Base-by-base conservation (phyloP, 2,113 vertebrate species). In the Salminus brasiliensis region DNA sequence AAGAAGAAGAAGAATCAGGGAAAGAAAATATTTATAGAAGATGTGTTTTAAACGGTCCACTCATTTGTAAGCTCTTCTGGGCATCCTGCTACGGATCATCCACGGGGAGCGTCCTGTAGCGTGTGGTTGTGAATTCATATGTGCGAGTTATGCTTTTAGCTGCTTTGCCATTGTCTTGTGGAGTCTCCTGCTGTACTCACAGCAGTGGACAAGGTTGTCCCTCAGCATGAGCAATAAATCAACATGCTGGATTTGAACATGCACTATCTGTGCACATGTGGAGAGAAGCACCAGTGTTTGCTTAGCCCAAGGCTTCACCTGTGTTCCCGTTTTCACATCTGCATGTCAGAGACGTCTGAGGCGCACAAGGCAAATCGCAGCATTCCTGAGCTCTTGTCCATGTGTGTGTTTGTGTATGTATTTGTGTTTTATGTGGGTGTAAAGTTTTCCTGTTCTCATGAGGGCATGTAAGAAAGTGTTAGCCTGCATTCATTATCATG, bases 241-340 rank as follows among this genome's bases (percentile, higher is more conserved):
- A 23, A 55, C n/a, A 25, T 11, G 21, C 23, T 1, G 52, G n/a
- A 2, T 55, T 55, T 55, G 52, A 21, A 47, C 45, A 13, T 47
- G 4, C 39, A 4, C 39, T 41, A 10, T 41, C 5, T 41, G 39
- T 41, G 2, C 13, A 13, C 45, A 39, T 39, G 36, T 39, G 36
- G 36, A 27, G 23, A 25, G 23, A 1, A 25, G 55, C 27, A 62
- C 27, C 11, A 30, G 29, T 13, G 55, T 23, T 70, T 27, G 15
- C 36, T 72, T 79, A 79, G 62, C 62, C n/a, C n/a, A 53, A 66
- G 47, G 47, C 34, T 49, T 72, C n/a, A 29, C 68, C 77, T 79
- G n/a, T n/a, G 70, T 36, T 79, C 39, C 49, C 13, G n/a, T 36
- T 78, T 23, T 13, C 7, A 57, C 41, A 52, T 39, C 32, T 60